phyloP scores from a whole-genome alignment of 2,113 vertebrate species.

The Pygoscelis adeliae region DNA sequence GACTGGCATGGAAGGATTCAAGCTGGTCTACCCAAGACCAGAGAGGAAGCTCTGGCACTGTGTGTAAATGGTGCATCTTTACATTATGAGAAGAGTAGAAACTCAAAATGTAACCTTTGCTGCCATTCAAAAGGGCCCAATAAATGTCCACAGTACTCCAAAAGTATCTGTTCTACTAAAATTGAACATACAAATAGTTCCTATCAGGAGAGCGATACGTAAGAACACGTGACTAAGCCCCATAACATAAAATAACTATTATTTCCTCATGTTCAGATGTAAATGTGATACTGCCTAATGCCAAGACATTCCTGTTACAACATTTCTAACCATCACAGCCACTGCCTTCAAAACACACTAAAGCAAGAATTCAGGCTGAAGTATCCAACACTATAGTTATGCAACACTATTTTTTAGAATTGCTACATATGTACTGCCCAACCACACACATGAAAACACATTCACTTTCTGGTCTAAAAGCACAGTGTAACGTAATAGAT shows the following conservation, averaged over 20 bases:
- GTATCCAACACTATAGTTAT: conserved; percentile 9
- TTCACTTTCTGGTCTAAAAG: conserved; percentile 28
- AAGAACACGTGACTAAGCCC: neutral
- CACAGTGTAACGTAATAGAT: conserved; percentile 17
- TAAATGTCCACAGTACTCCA: neutral
- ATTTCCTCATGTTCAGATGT: conserved; percentile 12
- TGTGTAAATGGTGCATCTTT: neutral
- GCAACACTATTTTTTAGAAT: conserved; percentile 25
- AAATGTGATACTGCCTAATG: neutral
- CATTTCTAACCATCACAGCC: conserved; percentile 19
- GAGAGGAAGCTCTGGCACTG: neutral
- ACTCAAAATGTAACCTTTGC: neutral
- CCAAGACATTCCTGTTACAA: conserved; percentile 13
- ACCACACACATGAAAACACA: neutral
- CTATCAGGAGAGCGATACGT: neutral
- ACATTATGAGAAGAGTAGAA: neutral
- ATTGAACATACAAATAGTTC: neutral
- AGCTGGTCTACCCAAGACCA: neutral
- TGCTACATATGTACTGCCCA: conserved; percentile 21
- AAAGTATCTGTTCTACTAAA: neutral
- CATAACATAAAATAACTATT: neutral
- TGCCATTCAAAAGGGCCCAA: neutral
- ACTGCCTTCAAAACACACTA: conserved; percentile 4
- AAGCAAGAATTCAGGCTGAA: conserved; percentile 20
- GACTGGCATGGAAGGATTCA: neutral